A percentile compares a stretch with the other conserved stretches of the same genome.
Conservation (phyloP, 2,797 vertebrate species). For the Sus cebifrons region DNA sequence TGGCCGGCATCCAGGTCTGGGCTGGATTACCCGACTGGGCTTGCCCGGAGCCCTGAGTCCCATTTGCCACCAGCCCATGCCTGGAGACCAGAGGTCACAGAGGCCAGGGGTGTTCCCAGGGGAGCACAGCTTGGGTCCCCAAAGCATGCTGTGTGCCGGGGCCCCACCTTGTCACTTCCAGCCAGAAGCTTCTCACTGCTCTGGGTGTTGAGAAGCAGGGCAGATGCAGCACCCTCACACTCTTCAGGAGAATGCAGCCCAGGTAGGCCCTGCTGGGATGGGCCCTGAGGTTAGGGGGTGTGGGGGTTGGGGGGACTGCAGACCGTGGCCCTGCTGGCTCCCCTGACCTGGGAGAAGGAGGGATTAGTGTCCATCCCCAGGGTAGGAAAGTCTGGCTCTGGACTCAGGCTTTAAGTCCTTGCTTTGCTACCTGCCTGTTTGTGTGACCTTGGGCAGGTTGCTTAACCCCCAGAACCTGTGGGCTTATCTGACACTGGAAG, state of each 20-base stretch:
- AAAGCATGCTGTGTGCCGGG: neutral
- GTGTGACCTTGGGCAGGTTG: constrained; percentile 47
- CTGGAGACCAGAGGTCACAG: constrained; percentile 51
- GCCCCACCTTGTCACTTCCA: neutral
- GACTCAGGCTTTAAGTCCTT: neutral
- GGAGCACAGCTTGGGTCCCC: neutral
- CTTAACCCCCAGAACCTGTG: neutral
- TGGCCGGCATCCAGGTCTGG: constrained; percentile 77
- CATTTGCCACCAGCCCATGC: constrained; percentile 4
- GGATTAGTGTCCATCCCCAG: neutral
- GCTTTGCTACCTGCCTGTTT: neutral
- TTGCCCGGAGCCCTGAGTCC: constrained; percentile 57
- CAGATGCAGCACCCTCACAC: neutral
- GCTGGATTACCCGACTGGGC: constrained; percentile 68
- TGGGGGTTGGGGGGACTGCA: too few species aligned
- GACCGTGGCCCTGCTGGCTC: neutral
- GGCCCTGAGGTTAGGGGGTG: too few species aligned
- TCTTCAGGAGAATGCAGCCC: neutral
- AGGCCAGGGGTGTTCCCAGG: constrained; percentile 10
- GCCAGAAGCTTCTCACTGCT: neutral
- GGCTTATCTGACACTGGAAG: constrained; percentile 19
- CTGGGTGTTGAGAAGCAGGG: neutral
- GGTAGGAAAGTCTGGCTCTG: neutral
- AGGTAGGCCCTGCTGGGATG: neutral
- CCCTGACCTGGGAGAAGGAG: neutral